These are phyloP conservation scores for Shargacucullia verbasci DNA, from an alignment of 2,888 invertebrate species.

Conservation along the genomic window DNA sequence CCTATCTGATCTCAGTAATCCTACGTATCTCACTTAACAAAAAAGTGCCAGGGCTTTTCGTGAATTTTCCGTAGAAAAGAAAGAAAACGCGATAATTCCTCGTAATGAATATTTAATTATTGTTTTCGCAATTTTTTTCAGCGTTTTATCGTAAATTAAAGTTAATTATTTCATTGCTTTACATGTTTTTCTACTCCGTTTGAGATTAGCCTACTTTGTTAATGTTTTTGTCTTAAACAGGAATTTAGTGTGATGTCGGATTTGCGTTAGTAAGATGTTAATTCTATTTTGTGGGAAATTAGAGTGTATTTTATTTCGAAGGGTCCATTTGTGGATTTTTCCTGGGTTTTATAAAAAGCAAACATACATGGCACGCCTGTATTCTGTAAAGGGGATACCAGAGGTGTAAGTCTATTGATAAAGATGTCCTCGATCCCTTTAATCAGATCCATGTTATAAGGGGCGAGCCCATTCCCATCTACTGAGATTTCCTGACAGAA, in stretches of 20 bases:
- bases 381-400: too few species aligned
- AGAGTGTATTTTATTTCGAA: too few species aligned
- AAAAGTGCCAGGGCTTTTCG: conserved; percentile 63
- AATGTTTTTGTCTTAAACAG: conserved; percentile 31
- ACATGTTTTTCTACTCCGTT: conserved; percentile 75
- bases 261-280: too few species aligned
- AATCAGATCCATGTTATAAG: too few species aligned
- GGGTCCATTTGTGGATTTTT: too few species aligned
- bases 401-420: too few species aligned
- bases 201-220: conserved; percentile 49
- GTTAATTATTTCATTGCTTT: conserved; percentile 79
- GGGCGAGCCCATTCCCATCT: too few species aligned
- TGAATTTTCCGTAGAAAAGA: conserved; percentile 66
- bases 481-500: too few species aligned
- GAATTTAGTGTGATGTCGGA: conserved; percentile 43
- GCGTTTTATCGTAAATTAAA: conserved; percentile 74
- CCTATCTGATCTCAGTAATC: conserved; percentile 22
- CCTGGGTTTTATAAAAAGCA: too few species aligned
- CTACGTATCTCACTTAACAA: conserved; percentile 57
- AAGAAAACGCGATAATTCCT: conserved; percentile 77
- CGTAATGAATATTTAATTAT: conserved; percentile 85
- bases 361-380: too few species aligned
- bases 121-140: conserved; percentile 74
- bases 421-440: too few species aligned
- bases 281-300: too few species aligned